A percentile compares a stretch with the other conserved stretches of the same genome.
phyloP scores from a whole-genome alignment of 2,888 invertebrate species.

The Scrobipalpa atriplicella region DNA sequence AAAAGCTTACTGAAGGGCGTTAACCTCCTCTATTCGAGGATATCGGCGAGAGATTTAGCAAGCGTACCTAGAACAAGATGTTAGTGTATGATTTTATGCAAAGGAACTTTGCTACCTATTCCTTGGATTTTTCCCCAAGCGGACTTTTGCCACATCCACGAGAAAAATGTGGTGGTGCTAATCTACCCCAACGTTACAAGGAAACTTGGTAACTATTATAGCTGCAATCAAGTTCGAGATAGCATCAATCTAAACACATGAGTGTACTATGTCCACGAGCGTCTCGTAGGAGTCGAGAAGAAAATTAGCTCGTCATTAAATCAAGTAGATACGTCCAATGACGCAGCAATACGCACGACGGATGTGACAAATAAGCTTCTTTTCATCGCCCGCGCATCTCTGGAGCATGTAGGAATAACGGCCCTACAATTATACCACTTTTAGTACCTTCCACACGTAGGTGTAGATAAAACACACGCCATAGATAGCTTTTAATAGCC shows the following conservation, averaged over 20 bases:
- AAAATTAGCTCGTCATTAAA: neutral
- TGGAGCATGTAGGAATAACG: slow-evolving; percentile 10
- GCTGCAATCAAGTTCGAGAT: neutral
- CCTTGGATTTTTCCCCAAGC: too few species aligned
- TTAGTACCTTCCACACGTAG: slow-evolving; percentile 27
- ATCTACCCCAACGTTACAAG: too few species aligned
- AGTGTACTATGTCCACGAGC: neutral
- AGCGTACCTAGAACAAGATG: too few species aligned
- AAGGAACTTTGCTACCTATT: too few species aligned
- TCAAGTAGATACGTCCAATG: neutral
- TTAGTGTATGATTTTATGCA: too few species aligned
- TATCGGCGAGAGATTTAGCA: too few species aligned
- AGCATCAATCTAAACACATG: neutral
- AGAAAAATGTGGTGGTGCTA: too few species aligned
- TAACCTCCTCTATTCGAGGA: too few species aligned
- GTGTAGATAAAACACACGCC: slow-evolving; percentile 34
- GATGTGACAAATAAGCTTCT: slow-evolving; percentile 21
- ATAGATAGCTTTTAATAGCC: slow-evolving; percentile 13
- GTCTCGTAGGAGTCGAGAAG: neutral
- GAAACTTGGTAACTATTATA: neutral
- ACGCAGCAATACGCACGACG: slow-evolving; percentile 1
- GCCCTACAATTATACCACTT: neutral
- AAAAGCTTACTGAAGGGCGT: too few species aligned
- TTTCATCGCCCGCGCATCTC: slow-evolving; percentile 13
- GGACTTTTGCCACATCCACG: too few species aligned